Conservation (phyloP, 2,113 vertebrate species). For the Manacus vitellinus region DNA sequence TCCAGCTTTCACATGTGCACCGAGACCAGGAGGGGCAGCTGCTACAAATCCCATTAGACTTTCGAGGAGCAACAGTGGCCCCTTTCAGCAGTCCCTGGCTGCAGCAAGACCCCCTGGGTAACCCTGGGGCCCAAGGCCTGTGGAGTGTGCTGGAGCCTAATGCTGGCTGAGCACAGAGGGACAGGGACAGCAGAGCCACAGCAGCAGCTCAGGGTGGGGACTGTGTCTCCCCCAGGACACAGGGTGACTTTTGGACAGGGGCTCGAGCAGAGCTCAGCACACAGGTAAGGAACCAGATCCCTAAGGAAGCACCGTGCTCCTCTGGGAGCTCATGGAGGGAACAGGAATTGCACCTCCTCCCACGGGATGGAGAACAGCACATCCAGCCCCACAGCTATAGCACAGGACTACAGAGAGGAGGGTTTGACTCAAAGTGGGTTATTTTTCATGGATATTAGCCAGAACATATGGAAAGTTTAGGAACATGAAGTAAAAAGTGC, state of each 20-base stretch:
- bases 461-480: slow-evolving; percentile 52
- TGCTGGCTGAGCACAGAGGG: not conserved
- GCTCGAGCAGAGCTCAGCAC: not conserved
- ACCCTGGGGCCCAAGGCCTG: not conserved
- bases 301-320: not conserved
- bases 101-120: not conserved
- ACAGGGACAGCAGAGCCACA: not conserved
- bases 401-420: not conserved
- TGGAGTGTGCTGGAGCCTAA: not conserved
- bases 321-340: not conserved
- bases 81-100: not conserved
- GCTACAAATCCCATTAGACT: not conserved
- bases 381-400: not conserved
- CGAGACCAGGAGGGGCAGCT: not conserved
- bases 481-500: slow-evolving; percentile 27
- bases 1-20: not conserved
- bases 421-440: not conserved
- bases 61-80: not conserved
- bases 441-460: slow-evolving; percentile 55
- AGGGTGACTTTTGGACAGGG: not conserved
- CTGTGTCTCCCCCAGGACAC: not conserved
- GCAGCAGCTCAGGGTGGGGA: not conserved
- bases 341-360: not conserved
- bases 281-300: not conserved
- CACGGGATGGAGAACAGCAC: not conserved